Conservation (phyloP, 2,797 vertebrate species). For the Stomatorhinus walkeri region DNA sequence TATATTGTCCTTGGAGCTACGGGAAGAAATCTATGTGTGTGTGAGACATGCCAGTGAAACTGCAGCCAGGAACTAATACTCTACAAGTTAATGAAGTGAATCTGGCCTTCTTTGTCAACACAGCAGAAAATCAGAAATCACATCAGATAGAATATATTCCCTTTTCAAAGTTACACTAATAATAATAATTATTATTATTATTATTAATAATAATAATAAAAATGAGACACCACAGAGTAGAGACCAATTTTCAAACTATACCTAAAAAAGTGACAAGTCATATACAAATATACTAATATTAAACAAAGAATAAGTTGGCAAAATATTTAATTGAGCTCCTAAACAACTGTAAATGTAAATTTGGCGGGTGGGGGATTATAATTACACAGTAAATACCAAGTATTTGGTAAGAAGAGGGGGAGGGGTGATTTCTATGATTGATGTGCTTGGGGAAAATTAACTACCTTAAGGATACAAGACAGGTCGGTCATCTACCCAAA, state of each 20-base stretch:
- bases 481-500: background rate
- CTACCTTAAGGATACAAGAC: background rate
- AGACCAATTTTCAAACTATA: background rate
- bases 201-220: background rate
- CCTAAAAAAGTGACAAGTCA: background rate
- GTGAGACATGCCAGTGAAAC: background rate
- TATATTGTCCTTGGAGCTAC: background rate
- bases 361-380: background rate
- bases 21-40: background rate
- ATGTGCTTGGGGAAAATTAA: background rate
- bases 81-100: background rate
- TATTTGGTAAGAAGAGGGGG: background rate
- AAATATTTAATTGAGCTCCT: background rate
- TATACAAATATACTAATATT: background rate
- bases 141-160: background rate
- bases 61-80: background rate
- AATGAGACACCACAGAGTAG: background rate
- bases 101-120: background rate
- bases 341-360: background rate
- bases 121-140: background rate
- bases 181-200: background rate
- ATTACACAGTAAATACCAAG: background rate
- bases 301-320: background rate
- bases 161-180: background rate
- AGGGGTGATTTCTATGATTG: background rate